phyloP scores from a whole-genome alignment of 2,797 vertebrate genomes.

The Enteromius unitaeniatus region DNA sequence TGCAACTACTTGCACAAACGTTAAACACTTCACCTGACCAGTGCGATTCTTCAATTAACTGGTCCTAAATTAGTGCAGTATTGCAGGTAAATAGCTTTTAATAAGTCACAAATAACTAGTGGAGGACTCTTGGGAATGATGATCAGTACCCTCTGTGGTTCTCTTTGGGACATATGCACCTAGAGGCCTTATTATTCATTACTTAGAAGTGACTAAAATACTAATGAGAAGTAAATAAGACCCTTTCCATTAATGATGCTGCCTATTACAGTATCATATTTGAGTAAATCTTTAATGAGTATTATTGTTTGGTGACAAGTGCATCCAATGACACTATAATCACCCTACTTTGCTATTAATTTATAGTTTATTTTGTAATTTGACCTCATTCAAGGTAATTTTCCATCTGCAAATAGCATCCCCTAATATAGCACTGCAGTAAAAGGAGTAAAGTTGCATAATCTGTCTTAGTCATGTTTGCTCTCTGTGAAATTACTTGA shows the following conservation, averaged over 20 bases:
- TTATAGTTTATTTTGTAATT: constrained; percentile 29
- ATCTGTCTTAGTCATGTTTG: constrained; percentile 54
- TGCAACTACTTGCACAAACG: neutral
- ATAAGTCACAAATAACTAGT: constrained; percentile 3
- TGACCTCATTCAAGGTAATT: constrained; percentile 24
- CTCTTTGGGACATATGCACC: neutral
- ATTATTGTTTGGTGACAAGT: constrained; percentile 8
- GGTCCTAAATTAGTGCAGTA: neutral
- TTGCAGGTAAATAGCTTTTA: constrained; percentile 10
- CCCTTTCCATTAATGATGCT: constrained; percentile 12
- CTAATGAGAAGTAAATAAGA: constrained; percentile 36
- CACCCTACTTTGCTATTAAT: neutral
- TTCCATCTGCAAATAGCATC: constrained; percentile 42
- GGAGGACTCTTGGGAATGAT: constrained; percentile 23
- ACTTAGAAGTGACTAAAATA: constrained; percentile 5
- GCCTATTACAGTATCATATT: constrained; percentile 33
- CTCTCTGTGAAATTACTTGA: constrained; percentile 50
- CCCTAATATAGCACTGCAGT: constrained; percentile 50
- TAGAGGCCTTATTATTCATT: constrained; percentile 10
- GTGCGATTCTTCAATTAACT: neutral
- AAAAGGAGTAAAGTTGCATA: constrained; percentile 54
- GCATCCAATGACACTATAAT: neutral
- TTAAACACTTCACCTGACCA: neutral
- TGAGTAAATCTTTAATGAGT: constrained; percentile 28
- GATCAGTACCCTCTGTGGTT: neutral